Base-by-base conservation (phyloP, 2,888 invertebrate species). In the Catocala fraxini region DNA sequence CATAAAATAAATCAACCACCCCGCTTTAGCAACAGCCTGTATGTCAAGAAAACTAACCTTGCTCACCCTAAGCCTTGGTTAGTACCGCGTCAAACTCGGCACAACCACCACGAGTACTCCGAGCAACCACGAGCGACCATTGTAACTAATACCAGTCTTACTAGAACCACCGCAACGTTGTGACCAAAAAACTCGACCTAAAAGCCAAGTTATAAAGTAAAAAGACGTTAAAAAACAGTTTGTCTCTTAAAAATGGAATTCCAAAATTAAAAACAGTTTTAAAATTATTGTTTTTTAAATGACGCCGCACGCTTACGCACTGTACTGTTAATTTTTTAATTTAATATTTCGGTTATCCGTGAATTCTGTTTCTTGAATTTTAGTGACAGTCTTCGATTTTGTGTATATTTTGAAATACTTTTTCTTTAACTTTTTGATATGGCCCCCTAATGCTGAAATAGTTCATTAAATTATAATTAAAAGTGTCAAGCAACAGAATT, bases 41-140 rank as follows among this genome's bases (percentile, higher is more conserved):
- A 77, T 63, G 25, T 62, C 67, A 82, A 84, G 86, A 82, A 76
- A 39, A 68, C 63, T 57, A 81, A 81, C 81, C 81, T 79, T 81
- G 79, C 76, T 68, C 72, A 67, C 60, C 53, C 62, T 65, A 79
- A 67, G 77, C 81, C 74, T 79, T 78, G 70, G 51, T 79, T 79
- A 87, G 86, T 87, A 75, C 82, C 87, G 87, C 85, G 87, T 63
- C 76, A 73, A 70, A 65, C 80, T 55, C 65, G 82, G 79, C 68
- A 65, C 78, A 64, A 68, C 70, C 41, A 69, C 73, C 70, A 80
- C 82, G 80, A 72, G 71, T 63, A 63, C 63, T 48, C 71, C 56
- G 63, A 13, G 55, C 51, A 55, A 70, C 68, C 61, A 59, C 25
- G 59, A 80, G 49, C 71, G 68, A 56, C 62, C 59, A 80, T 74